These are phyloP conservation scores for Lanius ludovicianus DNA, from an alignment of 2,113 vertebrate species.

Conservation along the genomic window DNA sequence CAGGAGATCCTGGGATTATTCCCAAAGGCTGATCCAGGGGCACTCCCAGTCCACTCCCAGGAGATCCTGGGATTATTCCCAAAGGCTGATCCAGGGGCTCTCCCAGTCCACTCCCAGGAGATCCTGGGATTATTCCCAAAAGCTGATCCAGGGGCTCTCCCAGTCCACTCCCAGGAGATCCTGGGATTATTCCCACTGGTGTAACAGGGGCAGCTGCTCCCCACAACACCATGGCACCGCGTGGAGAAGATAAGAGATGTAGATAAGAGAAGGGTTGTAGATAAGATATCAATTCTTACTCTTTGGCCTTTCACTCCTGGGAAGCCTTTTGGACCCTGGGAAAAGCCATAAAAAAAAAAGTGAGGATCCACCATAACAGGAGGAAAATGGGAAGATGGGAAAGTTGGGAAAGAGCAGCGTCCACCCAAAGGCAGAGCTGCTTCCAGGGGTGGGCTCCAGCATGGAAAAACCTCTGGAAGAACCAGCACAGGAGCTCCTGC, in stretches of 20 bases:
- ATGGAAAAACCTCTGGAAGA: background rate
- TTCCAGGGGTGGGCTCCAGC: background rate
- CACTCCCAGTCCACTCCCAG: background rate
- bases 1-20: background rate
- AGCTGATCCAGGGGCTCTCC: too few species aligned
- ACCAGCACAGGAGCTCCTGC: background rate
- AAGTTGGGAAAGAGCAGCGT: background rate
- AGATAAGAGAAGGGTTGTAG: background rate
- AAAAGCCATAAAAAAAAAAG: background rate
- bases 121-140: background rate
- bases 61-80: background rate
- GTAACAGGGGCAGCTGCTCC: background rate
- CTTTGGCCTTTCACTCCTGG: slow-evolving; percentile 80
- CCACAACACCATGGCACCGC: rapidly evolving
- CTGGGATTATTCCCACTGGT: background rate
- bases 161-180: too few species aligned
- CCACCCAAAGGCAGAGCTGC: background rate
- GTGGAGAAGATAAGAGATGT: background rate
- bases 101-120: too few species aligned
- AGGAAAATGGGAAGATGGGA: background rate
- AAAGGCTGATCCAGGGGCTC: background rate
- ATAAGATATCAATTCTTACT: slow-evolving; percentile 56
- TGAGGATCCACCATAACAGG: background rate
- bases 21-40: background rate
- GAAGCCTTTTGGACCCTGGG: slow-evolving; percentile 81